Percentiles rank a stretch among this genome's conserved stretches.
Evolutionary conservation across 2,113 vertebrate genomes (phyloP).

Genomic region (Solea senegalensis): DNA sequence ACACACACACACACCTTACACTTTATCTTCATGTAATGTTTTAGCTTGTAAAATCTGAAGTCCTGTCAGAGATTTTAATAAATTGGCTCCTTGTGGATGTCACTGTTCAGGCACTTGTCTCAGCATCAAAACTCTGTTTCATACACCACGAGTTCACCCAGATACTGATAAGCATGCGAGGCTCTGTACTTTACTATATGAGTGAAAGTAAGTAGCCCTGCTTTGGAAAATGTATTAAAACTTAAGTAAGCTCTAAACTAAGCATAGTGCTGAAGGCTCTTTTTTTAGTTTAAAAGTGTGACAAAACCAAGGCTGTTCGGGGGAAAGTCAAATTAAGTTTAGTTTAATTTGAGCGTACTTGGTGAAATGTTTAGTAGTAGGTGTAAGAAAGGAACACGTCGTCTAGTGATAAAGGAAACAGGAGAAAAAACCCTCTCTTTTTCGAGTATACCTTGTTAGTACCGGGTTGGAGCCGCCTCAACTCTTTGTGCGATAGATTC

Average conservation of each 20-base stretch:
- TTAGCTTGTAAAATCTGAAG: slow-evolving; percentile 19
- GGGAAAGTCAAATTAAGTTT: slow-evolving; percentile 12
- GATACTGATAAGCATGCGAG: slow-evolving; percentile 1
- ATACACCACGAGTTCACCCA: slow-evolving; percentile 18
- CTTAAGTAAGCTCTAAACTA: slow-evolving; percentile 5
- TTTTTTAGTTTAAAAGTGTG: slow-evolving; percentile 47
- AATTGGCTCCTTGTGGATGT: slow-evolving; percentile 66
- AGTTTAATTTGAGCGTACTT: not conserved
- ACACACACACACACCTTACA: fast-evolving
- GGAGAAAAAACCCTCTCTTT: not conserved
- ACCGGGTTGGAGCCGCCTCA: too few relatives aligned
- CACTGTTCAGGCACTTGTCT: slow-evolving; percentile 28
- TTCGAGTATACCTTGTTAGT: too few relatives aligned
- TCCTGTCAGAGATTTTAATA: slow-evolving; percentile 47
- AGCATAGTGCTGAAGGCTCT: not conserved
- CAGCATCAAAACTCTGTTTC: slow-evolving; percentile 29
- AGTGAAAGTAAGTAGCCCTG: slow-evolving; percentile 34
- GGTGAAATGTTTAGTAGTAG: slow-evolving; percentile 10
- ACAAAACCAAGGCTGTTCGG: slow-evolving; percentile 21
- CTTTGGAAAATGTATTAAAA: slow-evolving; percentile 31
- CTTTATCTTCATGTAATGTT: slow-evolving; percentile 11
- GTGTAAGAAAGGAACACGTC: not conserved
- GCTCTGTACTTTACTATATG: not conserved
- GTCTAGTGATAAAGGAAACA: slow-evolving; percentile 3
- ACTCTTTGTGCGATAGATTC: not conserved